Base-by-base conservation (phyloP, 2,113 vertebrate genomes). In the Albula glossodonta region DNA sequence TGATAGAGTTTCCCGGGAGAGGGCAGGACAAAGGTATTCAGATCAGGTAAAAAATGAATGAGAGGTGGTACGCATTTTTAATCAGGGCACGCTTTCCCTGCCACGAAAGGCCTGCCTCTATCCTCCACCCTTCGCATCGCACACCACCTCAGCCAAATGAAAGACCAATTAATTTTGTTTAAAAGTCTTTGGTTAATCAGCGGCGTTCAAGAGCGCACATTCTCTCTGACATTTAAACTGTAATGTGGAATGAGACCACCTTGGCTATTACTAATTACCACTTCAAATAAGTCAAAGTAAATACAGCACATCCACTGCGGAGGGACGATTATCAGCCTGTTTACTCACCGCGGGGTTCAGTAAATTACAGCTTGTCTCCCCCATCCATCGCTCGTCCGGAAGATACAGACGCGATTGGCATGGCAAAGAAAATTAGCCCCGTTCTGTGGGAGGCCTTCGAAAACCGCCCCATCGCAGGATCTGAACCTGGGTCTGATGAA, bases 111-210 rank as follows among this genome's bases (percentile, higher is more conserved):
- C 88, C 51, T 52, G 78, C 41, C 56, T 52, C 49, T 89, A 88
- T 90, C 92, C 92, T 91, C 89, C 41, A 41, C 80, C 89, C 56
- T 78, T 92, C 91, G 90, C 87, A 89, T 90, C 87, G 84, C 85
- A 90, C 91, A 88, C 91, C 90, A 89, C 83, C 85, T 84, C 60
- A 86, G 89, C 84, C 87, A 93, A 89, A 93, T 95, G 92, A 94
- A 94, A 93, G 87, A 91, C 87, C 93, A 92, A 95, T 95, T 94
- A 94, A 94, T 93, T 92, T 92, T 91, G 90, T 89, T 90, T 90
- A 87, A 90, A 91, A 91, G 88, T 82, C 88, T 93, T 89, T 89
- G 89, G 88, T 92, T 95, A 94, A 95, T 94, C 90, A 94, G 89
- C 74, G 90, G 84, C 8, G 5, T 90, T 87, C 57, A 88, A 86